Evolutionary conservation across 2,888 invertebrate genomes (phyloP).

Genomic region (Margaritifera margaritifera): DNA sequence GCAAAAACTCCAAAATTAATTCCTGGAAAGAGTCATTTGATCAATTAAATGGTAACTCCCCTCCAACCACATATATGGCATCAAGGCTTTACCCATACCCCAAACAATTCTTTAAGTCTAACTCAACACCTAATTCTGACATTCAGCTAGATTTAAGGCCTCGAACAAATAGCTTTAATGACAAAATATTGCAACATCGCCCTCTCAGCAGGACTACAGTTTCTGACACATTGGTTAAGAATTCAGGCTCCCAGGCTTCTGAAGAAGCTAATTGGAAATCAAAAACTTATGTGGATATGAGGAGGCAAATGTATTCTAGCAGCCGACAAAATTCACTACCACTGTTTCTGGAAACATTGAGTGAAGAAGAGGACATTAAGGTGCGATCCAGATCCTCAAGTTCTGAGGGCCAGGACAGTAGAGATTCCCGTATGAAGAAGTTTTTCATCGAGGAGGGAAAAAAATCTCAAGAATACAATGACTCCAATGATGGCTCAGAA

Average conservation of each 20-base stretch:
- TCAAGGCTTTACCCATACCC: no score
- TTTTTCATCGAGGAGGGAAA: slow-evolving; percentile 30
- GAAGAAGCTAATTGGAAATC: no score
- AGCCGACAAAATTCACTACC: slow-evolving; percentile 62
- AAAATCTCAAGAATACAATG: slow-evolving; percentile 1
- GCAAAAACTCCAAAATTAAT: no score
- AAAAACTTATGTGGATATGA: slow-evolving; percentile 3
- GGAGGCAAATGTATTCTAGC: slow-evolving; percentile 42
- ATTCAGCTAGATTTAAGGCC: no score
- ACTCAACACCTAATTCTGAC: no score
- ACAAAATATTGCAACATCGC: no score
- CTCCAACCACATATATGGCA: no score
- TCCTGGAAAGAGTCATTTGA: no score
- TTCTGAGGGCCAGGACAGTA: slow-evolving; percentile 9
- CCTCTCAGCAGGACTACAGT: neutral
- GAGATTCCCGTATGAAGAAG: slow-evolving; percentile 8
- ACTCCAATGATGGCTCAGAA: slow-evolving; percentile 14
- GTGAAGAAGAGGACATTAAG: slow-evolving; percentile 57
- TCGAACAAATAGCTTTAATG: no score
- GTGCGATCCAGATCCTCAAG: slow-evolving; percentile 23
- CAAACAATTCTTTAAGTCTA: no score
- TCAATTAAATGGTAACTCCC: no score
- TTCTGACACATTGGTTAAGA: slow-evolving; percentile 23
- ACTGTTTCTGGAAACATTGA: slow-evolving; percentile 57
- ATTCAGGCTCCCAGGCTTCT: slow-evolving; percentile 20